These are phyloP conservation scores for Maniola jurtina DNA, from an alignment of 1,140 invertebrate genomes.

Conservation along the genomic window DNA sequence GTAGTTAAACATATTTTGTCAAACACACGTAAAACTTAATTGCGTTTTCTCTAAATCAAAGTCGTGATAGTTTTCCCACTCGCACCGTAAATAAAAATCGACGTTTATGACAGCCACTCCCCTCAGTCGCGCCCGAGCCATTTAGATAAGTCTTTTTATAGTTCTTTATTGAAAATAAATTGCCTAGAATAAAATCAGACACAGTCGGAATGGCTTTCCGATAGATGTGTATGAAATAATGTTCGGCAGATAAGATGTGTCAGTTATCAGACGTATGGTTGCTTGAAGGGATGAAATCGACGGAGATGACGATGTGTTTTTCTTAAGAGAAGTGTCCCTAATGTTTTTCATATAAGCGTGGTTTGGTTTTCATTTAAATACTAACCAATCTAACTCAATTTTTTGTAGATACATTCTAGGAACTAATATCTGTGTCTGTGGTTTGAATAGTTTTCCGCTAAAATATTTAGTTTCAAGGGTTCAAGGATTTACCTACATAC, in stretches of 20 bases:
- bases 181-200: constrained; percentile 78
- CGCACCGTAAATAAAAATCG: constrained; percentile 65
- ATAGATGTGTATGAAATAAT: constrained; percentile 78
- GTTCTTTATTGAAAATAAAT: constrained; percentile 79
- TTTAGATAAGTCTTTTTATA: constrained; percentile 79
- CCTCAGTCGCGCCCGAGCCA: constrained; percentile 64
- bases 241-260: constrained; percentile 67
- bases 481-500: too few species aligned
- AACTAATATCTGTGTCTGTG: too few species aligned
- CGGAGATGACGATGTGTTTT: constrained; percentile 26
- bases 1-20: not conserved
- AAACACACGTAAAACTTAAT: constrained; percentile 3
- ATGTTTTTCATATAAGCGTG: too few species aligned
- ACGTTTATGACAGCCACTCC: constrained; percentile 68
- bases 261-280: constrained; percentile 62
- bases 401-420: too few species aligned
- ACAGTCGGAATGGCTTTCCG: constrained; percentile 73
- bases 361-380: too few species aligned
- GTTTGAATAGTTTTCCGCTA: too few species aligned
- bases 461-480: too few species aligned
- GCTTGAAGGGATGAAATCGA: constrained; percentile 33
- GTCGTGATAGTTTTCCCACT: constrained; percentile 47
- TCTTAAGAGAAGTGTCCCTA: not conserved
- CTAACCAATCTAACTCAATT: too few species aligned
- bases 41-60: constrained; percentile 4